Percentiles rank a stretch among this genome's conserved stretches.
phyloP scores from a whole-genome alignment of 2,888 invertebrate species.

The Volucella zonaria region DNA sequence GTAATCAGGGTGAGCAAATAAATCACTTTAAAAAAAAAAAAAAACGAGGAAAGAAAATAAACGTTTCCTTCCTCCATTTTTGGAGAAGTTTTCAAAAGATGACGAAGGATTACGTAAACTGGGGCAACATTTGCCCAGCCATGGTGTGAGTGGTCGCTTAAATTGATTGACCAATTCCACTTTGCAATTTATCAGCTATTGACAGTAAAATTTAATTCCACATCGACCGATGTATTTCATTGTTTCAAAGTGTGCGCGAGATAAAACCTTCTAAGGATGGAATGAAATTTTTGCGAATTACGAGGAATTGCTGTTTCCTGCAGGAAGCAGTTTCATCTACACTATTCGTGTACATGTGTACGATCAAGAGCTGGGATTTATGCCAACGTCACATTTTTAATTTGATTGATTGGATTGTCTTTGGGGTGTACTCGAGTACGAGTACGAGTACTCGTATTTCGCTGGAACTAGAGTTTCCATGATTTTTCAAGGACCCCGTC shows the following conservation, averaged over 20 bases:
- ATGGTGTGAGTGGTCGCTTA: conserved; percentile 35
- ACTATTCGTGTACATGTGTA: conserved; percentile 3
- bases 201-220: conserved; percentile 33
- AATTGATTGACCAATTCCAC: conserved; percentile 62
- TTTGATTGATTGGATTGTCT: conserved; percentile 65
- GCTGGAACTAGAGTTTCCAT: background rate
- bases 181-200: conserved; percentile 36
- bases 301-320: conserved; percentile 4
- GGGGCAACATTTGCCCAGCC: background rate
- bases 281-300: conserved; percentile 30
- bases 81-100: background rate
- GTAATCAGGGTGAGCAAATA: conserved; percentile 37
- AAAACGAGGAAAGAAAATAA: background rate
- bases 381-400: conserved; percentile 61
- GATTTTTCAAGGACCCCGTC: background rate
- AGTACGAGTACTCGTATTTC: background rate
- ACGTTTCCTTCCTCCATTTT: conserved; percentile 9
- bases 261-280: background rate
- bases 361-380: conserved; percentile 44
- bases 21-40: conserved; percentile 33
- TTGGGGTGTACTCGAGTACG: background rate
- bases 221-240: conserved; percentile 37
- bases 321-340: background rate
- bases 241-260: conserved; percentile 6
- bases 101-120: conserved; percentile 35